Conservation (phyloP, 2,113 vertebrate genomes). For the Pholis gunnellus region DNA sequence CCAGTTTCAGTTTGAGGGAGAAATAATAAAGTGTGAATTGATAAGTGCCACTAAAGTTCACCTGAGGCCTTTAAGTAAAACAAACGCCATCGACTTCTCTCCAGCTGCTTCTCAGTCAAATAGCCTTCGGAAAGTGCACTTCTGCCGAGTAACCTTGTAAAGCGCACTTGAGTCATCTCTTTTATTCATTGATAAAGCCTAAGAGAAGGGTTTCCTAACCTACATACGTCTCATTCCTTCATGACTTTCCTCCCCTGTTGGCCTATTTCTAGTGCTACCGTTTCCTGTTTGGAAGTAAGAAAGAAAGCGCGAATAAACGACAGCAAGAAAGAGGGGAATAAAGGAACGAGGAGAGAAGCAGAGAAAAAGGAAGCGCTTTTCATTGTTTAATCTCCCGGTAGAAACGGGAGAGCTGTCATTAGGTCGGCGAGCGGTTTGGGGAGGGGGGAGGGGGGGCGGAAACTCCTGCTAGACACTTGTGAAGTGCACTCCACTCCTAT, state of each 20-base stretch:
- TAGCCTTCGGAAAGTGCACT: conserved; percentile 70
- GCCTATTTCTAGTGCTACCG: conserved; percentile 61
- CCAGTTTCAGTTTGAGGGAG: conserved; percentile 47
- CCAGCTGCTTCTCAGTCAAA: conserved; percentile 38
- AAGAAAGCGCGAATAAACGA: conserved; percentile 57
- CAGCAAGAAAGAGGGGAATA: conserved; percentile 23
- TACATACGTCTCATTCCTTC: conserved; percentile 55
- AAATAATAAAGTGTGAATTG: conserved; percentile 53
- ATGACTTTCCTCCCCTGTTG: conserved; percentile 38
- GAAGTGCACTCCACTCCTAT: conserved; percentile 80
- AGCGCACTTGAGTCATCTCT: conserved; percentile 70
- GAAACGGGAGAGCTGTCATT: conserved; percentile 81
- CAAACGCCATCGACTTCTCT: conserved; percentile 40
- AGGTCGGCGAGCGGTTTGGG: conserved; percentile 68
- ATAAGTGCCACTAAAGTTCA: conserved; percentile 74
- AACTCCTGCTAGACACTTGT: conserved; percentile 83
- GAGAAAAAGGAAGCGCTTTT: conserved; percentile 74
- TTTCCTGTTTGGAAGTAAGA: conserved; percentile 55
- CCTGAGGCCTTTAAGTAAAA: conserved; percentile 78
- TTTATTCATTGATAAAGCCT: conserved; percentile 52
- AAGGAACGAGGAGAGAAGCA: conserved; percentile 24
- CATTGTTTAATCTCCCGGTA: conserved; percentile 80
- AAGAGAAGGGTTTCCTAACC: conserved; percentile 49
- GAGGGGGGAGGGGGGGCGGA: conserved; percentile 15
- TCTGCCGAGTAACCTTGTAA: conserved; percentile 62